A percentile compares a stretch with the other conserved stretches of the same genome.
Conservation (phyloP, 2,888 invertebrate species). For the Erebia epiphron region DNA sequence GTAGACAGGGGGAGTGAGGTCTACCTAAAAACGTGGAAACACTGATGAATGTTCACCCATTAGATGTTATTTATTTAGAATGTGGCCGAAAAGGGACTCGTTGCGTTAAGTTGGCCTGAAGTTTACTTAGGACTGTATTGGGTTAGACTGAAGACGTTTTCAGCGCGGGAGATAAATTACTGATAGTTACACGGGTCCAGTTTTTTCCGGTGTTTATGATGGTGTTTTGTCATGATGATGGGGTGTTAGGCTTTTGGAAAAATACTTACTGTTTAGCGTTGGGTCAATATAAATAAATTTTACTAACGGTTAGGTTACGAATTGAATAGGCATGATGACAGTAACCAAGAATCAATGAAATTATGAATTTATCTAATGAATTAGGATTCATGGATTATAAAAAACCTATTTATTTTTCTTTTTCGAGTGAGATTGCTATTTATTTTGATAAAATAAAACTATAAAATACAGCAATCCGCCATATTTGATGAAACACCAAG, state of each 20-base stretch:
- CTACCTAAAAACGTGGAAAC: constrained; percentile 81
- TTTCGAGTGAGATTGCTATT: too few species aligned
- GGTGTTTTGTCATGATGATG: constrained; percentile 67
- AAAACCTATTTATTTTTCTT: too few species aligned
- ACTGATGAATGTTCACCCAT: constrained; percentile 83
- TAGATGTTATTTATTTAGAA: constrained; percentile 84
- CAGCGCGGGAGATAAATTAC: constrained; percentile 70
- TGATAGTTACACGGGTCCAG: constrained; percentile 75
- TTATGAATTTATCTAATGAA: too few species aligned
- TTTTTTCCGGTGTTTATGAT: constrained; percentile 75
- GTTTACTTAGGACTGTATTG: constrained; percentile 82
- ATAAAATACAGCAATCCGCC: too few species aligned
- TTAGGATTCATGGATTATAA: too few species aligned
- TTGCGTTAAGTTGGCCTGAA: constrained; percentile 77
- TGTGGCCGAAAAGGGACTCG: constrained; percentile 79
- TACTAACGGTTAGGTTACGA: neutral
- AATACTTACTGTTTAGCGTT: constrained; percentile 38
- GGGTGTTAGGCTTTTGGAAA: constrained; percentile 36
- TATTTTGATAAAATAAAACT: too few species aligned
- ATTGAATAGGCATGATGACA: too few species aligned
- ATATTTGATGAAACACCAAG: too few species aligned
- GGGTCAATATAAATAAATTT: too few species aligned
- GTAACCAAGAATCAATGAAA: too few species aligned
- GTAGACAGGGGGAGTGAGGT: constrained; percentile 75
- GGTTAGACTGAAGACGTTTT: constrained; percentile 78